phyloP scores from a whole-genome alignment of 2,888 invertebrate species.

The Drosophila emarginata region DNA sequence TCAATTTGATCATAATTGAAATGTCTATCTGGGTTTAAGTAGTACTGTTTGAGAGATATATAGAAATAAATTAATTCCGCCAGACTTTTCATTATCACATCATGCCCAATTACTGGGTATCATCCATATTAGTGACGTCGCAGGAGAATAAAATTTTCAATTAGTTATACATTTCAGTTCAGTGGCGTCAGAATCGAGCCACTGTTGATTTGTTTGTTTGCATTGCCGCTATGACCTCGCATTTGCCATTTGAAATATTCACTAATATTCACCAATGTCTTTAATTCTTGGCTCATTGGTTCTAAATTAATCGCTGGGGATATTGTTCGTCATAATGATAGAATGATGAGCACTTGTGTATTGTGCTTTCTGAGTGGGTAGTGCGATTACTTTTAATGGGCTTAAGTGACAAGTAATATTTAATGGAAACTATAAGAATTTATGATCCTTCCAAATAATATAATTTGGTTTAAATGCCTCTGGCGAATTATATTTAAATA shows the following conservation, averaged over 20 bases:
- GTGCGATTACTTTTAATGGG: not conserved
- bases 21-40: too few relatives aligned
- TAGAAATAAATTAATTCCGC: too few relatives aligned
- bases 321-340: not conserved
- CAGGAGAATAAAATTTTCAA: conserved; percentile 27
- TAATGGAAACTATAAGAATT: not conserved
- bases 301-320: conserved; percentile 8
- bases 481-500: too few relatives aligned
- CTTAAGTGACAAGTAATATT: not conserved
- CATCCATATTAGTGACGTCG: conserved; percentile 24
- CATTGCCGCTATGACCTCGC: conserved; percentile 39
- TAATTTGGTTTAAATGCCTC: not conserved
- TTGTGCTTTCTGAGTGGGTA: not conserved
- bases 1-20: too few relatives aligned
- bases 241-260: conserved; percentile 41
- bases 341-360: not conserved
- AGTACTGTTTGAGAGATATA: not conserved
- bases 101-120: not conserved
- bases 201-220: conserved; percentile 5
- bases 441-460: not conserved
- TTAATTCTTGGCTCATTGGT: conserved; percentile 3
- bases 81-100: not conserved
- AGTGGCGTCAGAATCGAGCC: conserved; percentile 34
- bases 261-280: conserved; percentile 26
- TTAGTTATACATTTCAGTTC: conserved; percentile 34